These are phyloP conservation scores for Chionoecetes opilio DNA, from an alignment of 1,140 invertebrate species.

Conservation along the genomic window DNA sequence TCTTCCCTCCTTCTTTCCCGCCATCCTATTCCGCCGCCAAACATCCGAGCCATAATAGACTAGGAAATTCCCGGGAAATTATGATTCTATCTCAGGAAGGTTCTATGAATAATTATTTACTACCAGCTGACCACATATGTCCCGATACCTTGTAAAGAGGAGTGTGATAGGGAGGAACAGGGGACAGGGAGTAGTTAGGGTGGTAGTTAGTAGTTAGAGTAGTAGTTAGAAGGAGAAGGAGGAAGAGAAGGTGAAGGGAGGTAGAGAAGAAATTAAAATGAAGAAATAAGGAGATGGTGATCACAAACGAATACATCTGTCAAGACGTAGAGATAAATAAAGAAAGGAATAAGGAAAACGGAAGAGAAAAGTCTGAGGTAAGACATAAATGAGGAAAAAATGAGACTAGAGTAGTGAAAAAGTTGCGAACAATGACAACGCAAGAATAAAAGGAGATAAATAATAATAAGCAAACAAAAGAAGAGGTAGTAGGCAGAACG, in stretches of 20 bases:
- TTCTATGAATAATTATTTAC: slow-evolving; percentile 70
- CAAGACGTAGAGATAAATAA: background rate
- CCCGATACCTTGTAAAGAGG: background rate
- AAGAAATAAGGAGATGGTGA: background rate
- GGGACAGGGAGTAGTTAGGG: background rate
- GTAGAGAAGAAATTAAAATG: background rate
- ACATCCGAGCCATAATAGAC: slow-evolving; percentile 61
- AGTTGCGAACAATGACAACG: too few species aligned
- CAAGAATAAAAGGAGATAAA: too few species aligned
- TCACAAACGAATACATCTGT: background rate
- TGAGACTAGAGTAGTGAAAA: background rate
- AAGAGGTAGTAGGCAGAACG: background rate
- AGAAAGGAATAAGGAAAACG: background rate
- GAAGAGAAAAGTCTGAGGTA: background rate
- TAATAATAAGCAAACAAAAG: background rate
- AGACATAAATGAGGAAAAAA: background rate
- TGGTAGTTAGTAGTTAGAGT: too few species aligned
- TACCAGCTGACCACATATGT: slow-evolving; percentile 61
- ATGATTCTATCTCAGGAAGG: slow-evolving; percentile 66
- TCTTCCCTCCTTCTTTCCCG: background rate
- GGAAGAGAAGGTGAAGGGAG: background rate
- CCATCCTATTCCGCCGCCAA: slow-evolving; percentile 33
- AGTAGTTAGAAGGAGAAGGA: background rate
- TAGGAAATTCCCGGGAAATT: slow-evolving; percentile 72
- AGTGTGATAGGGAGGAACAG: background rate